Percentiles rank a stretch among this genome's conserved stretches.
phyloP scores from a whole-genome alignment of 2,888 invertebrate genomes.

The Dicycla oo region DNA sequence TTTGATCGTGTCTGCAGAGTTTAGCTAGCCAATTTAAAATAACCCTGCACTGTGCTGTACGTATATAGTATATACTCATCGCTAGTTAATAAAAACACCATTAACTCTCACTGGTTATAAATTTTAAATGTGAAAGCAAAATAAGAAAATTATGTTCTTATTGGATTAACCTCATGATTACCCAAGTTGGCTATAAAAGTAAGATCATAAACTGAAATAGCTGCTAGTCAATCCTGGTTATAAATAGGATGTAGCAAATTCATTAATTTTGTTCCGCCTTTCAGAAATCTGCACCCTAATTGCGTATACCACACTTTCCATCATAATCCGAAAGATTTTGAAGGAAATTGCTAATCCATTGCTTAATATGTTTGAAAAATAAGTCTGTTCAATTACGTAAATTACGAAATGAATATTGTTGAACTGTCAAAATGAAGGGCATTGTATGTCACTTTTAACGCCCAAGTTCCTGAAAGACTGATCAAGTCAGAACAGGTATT shows the following conservation, averaged over 20 bases:
- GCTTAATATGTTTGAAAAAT: too few species aligned
- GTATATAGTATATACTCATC: background rate
- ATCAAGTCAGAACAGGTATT: too few species aligned
- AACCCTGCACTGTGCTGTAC: too few species aligned
- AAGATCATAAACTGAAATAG: constrained; percentile 31
- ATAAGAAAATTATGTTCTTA: constrained; percentile 38
- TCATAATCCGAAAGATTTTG: background rate
- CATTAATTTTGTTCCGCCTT: constrained; percentile 3
- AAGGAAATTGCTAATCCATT: background rate
- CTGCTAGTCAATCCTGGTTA: constrained; percentile 16
- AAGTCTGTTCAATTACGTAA: background rate
- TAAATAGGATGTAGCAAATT: constrained; percentile 32
- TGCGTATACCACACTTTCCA: background rate
- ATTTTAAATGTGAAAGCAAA: constrained; percentile 25
- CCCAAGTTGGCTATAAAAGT: constrained; percentile 30
- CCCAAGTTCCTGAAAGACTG: too few species aligned
- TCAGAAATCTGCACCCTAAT: constrained; percentile 8
- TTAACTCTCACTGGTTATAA: constrained; percentile 21
- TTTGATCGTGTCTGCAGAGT: too few species aligned
- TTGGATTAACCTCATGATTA: constrained; percentile 24
- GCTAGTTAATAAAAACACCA: constrained; percentile 12
- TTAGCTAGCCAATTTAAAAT: too few species aligned
- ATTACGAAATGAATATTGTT: background rate
- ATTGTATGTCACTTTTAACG: background rate
- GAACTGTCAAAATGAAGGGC: background rate